Percentiles rank a stretch among this genome's conserved stretches.
Conservation (phyloP, 2,113 vertebrate species). For the Felis chaus region DNA sequence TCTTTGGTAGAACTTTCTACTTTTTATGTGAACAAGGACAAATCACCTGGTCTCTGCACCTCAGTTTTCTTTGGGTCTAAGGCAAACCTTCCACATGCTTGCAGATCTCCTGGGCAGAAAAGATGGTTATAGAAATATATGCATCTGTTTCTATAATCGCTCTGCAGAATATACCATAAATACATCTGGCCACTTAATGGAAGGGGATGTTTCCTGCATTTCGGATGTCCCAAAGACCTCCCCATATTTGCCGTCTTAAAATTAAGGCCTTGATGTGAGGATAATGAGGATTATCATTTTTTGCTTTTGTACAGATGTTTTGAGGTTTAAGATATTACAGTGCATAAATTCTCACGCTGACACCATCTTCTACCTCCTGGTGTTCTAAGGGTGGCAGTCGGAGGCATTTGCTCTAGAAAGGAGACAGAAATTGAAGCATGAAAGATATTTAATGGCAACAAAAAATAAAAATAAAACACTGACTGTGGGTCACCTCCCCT, state of each 20-base stretch:
- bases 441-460: constrained; percentile 11
- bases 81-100: background rate
- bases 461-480: background rate
- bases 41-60: background rate
- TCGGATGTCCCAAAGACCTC: background rate
- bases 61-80: background rate
- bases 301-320: background rate
- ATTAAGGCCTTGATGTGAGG: constrained; percentile 3
- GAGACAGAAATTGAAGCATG: background rate
- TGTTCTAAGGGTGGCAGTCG: background rate
- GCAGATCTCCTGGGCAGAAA: background rate
- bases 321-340: background rate
- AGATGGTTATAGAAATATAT: background rate
- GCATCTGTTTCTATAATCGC: background rate
- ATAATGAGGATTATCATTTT: background rate
- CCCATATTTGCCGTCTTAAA: background rate
- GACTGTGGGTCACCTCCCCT: background rate
- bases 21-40: background rate
- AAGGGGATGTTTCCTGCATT: background rate
- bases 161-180: background rate
- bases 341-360: background rate
- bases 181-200: background rate
- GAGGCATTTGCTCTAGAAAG: background rate
- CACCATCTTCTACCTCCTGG: background rate
- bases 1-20: background rate